phyloP scores from a whole-genome alignment of 2,888 invertebrate species.

The Rhagium mordax region DNA sequence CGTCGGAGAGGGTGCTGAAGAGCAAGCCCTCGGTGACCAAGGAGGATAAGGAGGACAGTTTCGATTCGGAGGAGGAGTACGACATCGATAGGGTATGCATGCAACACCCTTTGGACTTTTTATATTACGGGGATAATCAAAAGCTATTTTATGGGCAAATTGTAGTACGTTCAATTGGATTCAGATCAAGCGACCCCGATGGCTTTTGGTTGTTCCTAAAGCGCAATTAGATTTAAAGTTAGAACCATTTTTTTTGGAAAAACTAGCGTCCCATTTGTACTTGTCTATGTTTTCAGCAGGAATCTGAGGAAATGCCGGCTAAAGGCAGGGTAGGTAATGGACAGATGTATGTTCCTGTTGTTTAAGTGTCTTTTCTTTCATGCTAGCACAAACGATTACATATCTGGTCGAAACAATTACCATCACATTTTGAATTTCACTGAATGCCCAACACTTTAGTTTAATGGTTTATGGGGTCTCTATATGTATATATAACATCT shows the following conservation, averaged over 20 bases:
- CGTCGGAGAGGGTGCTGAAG: constrained; percentile 63
- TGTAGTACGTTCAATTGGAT: not conserved
- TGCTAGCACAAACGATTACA: not conserved
- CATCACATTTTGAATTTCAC: too few species aligned
- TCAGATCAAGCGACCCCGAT: too few species aligned
- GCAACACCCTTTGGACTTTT: not conserved
- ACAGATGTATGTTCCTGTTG: not conserved
- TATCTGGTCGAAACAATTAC: too few species aligned
- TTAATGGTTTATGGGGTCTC: too few species aligned
- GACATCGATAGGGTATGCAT: constrained; percentile 61
- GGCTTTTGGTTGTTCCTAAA: too few species aligned
- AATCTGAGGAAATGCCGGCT: not conserved
- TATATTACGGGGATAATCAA: not conserved
- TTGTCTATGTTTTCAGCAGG: not conserved
- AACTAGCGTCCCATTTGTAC: not conserved
- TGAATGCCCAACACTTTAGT: too few species aligned
- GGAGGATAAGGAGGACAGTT: too few species aligned
- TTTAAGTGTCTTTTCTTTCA: not conserved
- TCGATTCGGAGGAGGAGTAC: too few species aligned
- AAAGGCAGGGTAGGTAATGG: not conserved
- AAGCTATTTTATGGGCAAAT: too few species aligned
- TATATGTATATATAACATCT: too few species aligned
- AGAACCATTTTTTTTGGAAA: not conserved
- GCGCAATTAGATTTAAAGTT: not conserved
- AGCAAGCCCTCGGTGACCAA: constrained; percentile 53